These are phyloP conservation scores for Sylvietta virens DNA, from an alignment of 2,113 vertebrate species.

Conservation along the genomic window DNA sequence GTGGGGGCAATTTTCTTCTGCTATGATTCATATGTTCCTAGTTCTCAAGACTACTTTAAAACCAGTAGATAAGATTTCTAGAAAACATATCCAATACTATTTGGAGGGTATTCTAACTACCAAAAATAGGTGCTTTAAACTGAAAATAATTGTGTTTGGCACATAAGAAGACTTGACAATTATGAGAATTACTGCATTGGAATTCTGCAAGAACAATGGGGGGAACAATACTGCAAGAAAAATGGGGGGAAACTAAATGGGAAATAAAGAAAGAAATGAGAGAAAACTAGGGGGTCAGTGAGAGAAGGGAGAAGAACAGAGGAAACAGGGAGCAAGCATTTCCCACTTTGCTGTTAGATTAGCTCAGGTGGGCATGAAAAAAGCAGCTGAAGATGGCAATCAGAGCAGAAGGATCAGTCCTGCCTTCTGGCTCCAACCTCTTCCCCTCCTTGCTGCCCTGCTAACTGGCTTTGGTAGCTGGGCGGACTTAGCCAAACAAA, in stretches of 20 bases:
- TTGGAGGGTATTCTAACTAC: background rate
- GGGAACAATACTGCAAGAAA: too few species aligned
- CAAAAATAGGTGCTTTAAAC: background rate
- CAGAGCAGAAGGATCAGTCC: background rate
- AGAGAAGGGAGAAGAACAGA: background rate
- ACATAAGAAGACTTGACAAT: background rate
- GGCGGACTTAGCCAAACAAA: background rate
- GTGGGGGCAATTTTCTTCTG: background rate
- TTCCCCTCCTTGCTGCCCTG: background rate
- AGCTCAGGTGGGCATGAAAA: background rate
- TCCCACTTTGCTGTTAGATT: background rate
- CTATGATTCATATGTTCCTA: background rate
- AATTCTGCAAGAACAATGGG: too few species aligned
- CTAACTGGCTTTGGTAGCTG: background rate
- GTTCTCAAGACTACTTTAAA: background rate
- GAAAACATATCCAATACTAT: background rate
- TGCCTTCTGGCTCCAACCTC: background rate
- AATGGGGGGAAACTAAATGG: background rate
- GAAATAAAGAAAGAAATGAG: background rate
- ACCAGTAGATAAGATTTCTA: background rate
- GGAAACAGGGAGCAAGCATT: background rate
- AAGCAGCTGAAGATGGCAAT: background rate
- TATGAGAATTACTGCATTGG: background rate
- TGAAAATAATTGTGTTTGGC: background rate
- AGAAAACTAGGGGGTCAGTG: background rate